A percentile compares a stretch with the other conserved stretches of the same genome.
phyloP scores from a whole-genome alignment of 2,797 vertebrate genomes.

The Tinamus major region DNA sequence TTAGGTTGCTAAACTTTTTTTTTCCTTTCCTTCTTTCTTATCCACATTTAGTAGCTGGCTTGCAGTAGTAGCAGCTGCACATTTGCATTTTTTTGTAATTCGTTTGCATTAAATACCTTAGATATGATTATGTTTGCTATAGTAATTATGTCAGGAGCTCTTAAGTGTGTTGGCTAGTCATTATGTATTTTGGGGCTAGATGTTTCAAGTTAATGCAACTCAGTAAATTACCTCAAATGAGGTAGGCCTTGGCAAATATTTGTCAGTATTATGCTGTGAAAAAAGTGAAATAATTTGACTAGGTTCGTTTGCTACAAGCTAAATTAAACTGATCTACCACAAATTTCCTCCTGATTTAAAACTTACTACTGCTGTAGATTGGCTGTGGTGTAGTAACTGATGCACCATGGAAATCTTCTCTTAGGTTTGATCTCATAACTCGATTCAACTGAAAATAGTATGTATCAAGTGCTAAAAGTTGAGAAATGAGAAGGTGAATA shows the following conservation, averaged over 20 bases:
- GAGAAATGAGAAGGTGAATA: background rate
- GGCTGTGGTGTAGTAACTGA: background rate
- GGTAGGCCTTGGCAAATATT: background rate
- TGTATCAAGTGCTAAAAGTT: background rate
- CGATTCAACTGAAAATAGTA: background rate
- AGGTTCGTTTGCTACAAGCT: background rate
- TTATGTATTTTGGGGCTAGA: background rate
- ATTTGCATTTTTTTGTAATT: background rate
- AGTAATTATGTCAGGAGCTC: background rate
- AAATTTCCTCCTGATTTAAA: background rate
- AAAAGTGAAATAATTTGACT: background rate
- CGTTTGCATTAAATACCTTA: background rate
- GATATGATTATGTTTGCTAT: background rate
- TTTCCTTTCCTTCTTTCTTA: background rate
- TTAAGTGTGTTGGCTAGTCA: background rate
- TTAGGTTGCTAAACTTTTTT: background rate
- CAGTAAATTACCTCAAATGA: background rate
- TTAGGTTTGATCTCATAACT: background rate
- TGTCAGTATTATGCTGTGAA: background rate
- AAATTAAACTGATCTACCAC: background rate
- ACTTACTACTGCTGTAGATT: background rate
- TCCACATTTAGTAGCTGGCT: accelerated
- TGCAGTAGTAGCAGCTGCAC: background rate
- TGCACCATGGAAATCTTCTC: background rate
- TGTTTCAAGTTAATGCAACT: background rate